Evolutionary conservation across 2,797 vertebrate genomes (phyloP), one percentile per base, ranked within the genome.

Genomic region (Parotocinclus haroldoi): DNA sequence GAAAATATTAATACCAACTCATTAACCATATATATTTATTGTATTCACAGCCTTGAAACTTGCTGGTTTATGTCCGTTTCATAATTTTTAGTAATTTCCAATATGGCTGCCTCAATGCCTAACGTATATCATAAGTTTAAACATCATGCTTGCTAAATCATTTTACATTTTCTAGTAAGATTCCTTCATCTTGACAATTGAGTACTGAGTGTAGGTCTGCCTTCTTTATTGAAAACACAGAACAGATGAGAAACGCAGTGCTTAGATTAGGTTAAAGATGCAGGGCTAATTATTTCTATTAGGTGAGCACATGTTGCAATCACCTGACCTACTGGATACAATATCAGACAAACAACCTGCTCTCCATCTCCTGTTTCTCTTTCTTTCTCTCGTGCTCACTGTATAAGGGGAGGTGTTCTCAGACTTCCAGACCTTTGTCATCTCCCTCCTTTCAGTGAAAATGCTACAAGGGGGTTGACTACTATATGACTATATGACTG

Each of bases 261-360:
- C 80, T 75, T n/a, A n/a, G n/a, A n/a, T 71, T 77, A 79, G 71
- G 18, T 84, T 82, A 87, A 82, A 75, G 79, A 77, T 79, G 60
- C 58, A 76, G 77, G 79, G 80, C 79, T 84, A 85, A 84, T 82
- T 77, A 79, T 85, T 82, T 80, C 50, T 50, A 73, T 55, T 84
- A 79, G 82, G 77, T 70, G 67, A 83, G 67, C 78, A 56, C 69
- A 64, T 75, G 75, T 73, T 74, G 64, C 64, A 37, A 75, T 85
- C 79, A 79, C 66, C 66, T 78, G 39, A 19, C 57, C 50, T 27
- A 76, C 55, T 73, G 76, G 72, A 73, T 68, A 84, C 76, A 60
- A 56, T 82, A 83, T 83, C 81, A 84, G 39, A 50, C 17, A 78
- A 68, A 69, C 70, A 64, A 56, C 42, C 40, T 49, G 64, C 72